Evolutionary conservation across 1,140 invertebrate genomes (phyloP), one percentile per base, ranked within the genome.

Genomic region (Metopolophium dirhodum): DNA sequence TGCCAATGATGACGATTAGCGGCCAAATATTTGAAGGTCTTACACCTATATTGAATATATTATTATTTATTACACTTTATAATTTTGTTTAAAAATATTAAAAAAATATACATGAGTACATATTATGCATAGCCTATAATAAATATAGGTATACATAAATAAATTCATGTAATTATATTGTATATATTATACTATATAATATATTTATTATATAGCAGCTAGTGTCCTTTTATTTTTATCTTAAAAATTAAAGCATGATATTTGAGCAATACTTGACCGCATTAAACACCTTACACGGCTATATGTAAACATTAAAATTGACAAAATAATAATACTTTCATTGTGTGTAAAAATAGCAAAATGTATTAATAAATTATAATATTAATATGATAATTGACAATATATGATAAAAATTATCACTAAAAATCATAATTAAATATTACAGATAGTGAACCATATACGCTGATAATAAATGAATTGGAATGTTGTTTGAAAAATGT

Each of bases 401-500:
- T 54, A 23, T n/a, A n/a, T n/a, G 11, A 14, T 68, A 61, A 61
- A 54, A 77, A 77, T 57, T 26, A 89, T 89, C 35, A 57, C 8
- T n/a, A 89, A 89, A 22, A 89, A 89, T 57, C 26, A 54, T 37
- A 57, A 89, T 23, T 22, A 22, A 54, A 54, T 57, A 37, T 41
- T 54, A 8, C 3, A 26, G 26, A 54, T 89, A 89, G 22, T 89
- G 9, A 54, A 7, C 18, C 51, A 89, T 89, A 89, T 51, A 35
- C 54, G 26, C 7, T 54, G 87, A 89, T 89, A 37, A 41, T 41
- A 88, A 20, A 51, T 89, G 51, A 89, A 89, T 54, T 57, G 87
- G 87, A 89, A 89, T 89, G 49, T 54, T 89, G 49, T 89, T 89
- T 89, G 35, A 89, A 89, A 54, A 54, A 89, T 37, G 9, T 89